Evolutionary conservation across 2,888 invertebrate species (phyloP).

Genomic region (Chaetogeoica ovagalla): DNA sequence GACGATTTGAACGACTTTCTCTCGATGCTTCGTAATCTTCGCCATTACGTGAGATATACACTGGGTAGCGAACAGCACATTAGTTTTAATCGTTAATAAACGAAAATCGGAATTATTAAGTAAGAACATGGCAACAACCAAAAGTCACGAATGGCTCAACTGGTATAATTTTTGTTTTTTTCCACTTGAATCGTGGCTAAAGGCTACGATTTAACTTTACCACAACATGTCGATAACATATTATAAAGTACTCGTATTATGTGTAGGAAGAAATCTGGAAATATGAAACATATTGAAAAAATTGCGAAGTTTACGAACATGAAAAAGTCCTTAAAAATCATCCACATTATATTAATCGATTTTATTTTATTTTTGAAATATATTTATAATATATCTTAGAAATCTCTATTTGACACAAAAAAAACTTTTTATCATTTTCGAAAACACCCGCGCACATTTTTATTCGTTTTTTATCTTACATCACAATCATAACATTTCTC

Average conservation of each 20-base stretch:
- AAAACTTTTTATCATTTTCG: slow-evolving; percentile 15
- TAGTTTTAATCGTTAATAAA: background rate
- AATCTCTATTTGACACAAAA: slow-evolving; percentile 18
- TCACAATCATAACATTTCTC: slow-evolving; percentile 28
- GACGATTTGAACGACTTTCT: slow-evolving; percentile 25
- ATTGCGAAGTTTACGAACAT: slow-evolving; percentile 9
- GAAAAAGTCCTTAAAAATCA: slow-evolving; percentile 23
- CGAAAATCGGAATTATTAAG: no score
- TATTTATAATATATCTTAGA: slow-evolving; percentile 1
- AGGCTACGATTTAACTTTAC: no score
- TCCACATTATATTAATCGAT: background rate
- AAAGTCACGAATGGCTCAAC: no score
- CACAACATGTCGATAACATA: background rate
- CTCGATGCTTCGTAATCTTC: slow-evolving; percentile 18
- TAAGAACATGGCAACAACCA: no score
- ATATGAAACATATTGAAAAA: background rate
- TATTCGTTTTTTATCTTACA: slow-evolving; percentile 18
- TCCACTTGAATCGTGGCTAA: no score
- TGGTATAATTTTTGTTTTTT: no score
- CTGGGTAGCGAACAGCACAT: background rate
- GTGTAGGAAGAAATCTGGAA: background rate
- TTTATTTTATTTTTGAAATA: slow-evolving; percentile 30
- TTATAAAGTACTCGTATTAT: background rate
- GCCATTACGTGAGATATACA: background rate
- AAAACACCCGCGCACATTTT: slow-evolving; percentile 19